phyloP scores from a whole-genome alignment of 2,888 invertebrate species.

The Orgyia antiqua region DNA sequence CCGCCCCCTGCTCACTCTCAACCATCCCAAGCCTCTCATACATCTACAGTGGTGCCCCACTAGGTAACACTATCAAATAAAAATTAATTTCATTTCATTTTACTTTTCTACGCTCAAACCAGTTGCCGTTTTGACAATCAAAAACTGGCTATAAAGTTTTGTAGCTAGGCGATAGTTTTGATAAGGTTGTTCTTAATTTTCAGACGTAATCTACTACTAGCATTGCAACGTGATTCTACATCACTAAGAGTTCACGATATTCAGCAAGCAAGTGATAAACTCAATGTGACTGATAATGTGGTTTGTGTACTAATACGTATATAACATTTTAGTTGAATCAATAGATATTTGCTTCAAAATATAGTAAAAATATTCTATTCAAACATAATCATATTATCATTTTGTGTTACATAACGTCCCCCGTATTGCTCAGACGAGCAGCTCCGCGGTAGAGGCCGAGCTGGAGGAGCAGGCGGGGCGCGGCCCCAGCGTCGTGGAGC shows the following conservation, averaged over 20 bases:
- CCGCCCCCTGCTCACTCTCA: slow-evolving; percentile 86
- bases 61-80: too few relatives aligned
- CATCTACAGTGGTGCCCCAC: slow-evolving; percentile 95
- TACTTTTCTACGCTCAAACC: too few relatives aligned
- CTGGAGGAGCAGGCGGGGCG: slow-evolving; percentile 36
- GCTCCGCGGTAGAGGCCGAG: slow-evolving; percentile 44
- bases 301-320: too few relatives aligned
- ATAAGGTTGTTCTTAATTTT: slow-evolving; percentile 5
- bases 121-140: too few relatives aligned
- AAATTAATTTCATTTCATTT: too few relatives aligned
- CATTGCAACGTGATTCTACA: slow-evolving; percentile 87
- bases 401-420: too few relatives aligned
- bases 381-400: too few relatives aligned
- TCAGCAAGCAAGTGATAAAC: slow-evolving; percentile 58
- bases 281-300: slow-evolving; percentile 22
- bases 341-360: too few relatives aligned
- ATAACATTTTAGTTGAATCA: too few relatives aligned
- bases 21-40: slow-evolving; percentile 81
- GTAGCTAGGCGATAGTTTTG: too few relatives aligned
- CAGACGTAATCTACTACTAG: slow-evolving; percentile 86
- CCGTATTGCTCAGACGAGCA: slow-evolving; percentile 27
- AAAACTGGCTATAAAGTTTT: too few relatives aligned
- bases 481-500: slow-evolving; percentile 45
- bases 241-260: slow-evolving; percentile 91
- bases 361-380: too few relatives aligned